Conservation (phyloP, 2,797 vertebrate genomes). For the Sparus aurata region DNA sequence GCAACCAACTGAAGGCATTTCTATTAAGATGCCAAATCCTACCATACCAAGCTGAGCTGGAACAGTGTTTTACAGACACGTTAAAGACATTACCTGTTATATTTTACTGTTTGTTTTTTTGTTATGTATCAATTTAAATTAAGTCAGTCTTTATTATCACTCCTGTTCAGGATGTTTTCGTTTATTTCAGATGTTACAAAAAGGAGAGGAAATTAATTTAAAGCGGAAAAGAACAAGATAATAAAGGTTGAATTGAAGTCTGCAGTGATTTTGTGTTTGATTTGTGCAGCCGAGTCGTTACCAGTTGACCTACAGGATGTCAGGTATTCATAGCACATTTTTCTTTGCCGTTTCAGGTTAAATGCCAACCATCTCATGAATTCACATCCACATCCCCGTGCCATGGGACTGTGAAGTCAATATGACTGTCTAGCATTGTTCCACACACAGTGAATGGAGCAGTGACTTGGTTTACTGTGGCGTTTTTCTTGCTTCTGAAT, state of each 20-base stretch:
- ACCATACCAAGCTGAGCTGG: slow-evolving; percentile 88
- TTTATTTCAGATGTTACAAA: slow-evolving; percentile 89
- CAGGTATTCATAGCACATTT: not conserved
- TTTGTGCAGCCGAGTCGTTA: not conserved
- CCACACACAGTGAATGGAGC: not conserved
- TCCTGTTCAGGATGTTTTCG: slow-evolving; percentile 87
- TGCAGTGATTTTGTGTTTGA: slow-evolving; percentile 41
- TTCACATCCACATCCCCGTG: not conserved
- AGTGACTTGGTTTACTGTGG: not conserved
- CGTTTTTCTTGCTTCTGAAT: not conserved
- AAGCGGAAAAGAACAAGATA: slow-evolving; percentile 88
- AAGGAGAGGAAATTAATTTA: slow-evolving; percentile 88
- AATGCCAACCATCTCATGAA: not conserved
- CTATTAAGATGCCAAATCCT: slow-evolving; percentile 85
- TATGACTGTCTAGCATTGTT: not conserved
- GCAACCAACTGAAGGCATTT: slow-evolving; percentile 88
- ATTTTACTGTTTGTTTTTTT: slow-evolving; percentile 78
- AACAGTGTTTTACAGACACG: slow-evolving; percentile 89
- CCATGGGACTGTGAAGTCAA: not conserved
- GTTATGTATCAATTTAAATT: slow-evolving; percentile 88
- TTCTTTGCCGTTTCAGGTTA: not conserved
- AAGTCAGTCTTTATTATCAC: slow-evolving; percentile 89
- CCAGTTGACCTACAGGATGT: not conserved
- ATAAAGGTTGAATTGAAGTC: slow-evolving; percentile 89
- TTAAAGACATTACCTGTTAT: slow-evolving; percentile 87